Evolutionary conservation across 1,140 invertebrate genomes (phyloP), one percentile per base, ranked within the genome.

Genomic region (Colletes latitarsis): DNA sequence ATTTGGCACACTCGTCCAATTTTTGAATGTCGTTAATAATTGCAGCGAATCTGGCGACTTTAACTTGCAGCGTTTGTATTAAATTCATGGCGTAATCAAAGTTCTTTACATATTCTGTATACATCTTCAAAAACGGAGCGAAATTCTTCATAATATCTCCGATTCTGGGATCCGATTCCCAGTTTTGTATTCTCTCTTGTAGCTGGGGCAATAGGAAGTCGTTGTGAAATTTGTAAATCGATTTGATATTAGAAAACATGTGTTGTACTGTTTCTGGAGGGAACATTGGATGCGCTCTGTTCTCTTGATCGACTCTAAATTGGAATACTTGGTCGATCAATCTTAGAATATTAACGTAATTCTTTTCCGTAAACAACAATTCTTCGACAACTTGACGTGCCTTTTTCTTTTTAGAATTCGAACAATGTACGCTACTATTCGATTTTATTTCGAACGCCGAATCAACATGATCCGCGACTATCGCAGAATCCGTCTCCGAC

Each of bases 111-210:
- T 96, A 97, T 39, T 94, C 93, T 0, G 96, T 95, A 82, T 96
- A 97, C 84, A 96, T 93, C 91, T 97, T 97, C 0, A 97, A 92
- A 90, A 96, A 97, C 3, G 96, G 96, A 39, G 96, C 96, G 89
- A 96, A 96, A 87, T 95, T 95, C 17, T 96, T 95, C 91, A 97
- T 96, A 17, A 97, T 95, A 91, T 97, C 96, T n/a, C 96, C 94
- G 74, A 97, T 95, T 91, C 94, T 94, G 6, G 94, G 94, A 81
- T 94, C 90, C 21, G 91, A 88, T 15, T 94, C 92, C 96, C 96
- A 97, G 73, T 94, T 93, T 53, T 94, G 88, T 82, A 97, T 94
- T 79, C 96, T 92, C 30, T 93, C 92, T 82, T 95, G 94, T 39
- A 97, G 90, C 90, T 97, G 96, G 39, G 94, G 93, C 9, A 97